Evolutionary conservation across 1,140 invertebrate species (phyloP), one percentile per base, ranked within the genome.

Genomic region (Propsilocerus akamusi): DNA sequence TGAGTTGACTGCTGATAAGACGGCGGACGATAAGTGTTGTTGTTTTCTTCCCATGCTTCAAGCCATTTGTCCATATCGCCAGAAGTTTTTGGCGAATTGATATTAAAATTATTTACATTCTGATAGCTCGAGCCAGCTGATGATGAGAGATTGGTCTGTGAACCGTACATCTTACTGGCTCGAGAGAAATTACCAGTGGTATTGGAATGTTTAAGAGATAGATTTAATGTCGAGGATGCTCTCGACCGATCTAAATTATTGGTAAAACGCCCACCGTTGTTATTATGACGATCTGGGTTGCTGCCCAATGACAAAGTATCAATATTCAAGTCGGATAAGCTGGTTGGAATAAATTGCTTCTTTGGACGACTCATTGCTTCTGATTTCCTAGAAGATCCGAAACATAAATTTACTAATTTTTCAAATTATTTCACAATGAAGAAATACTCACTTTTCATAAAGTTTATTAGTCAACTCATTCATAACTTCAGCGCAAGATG

Each of bases 341-440:
- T 88, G 73, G 95, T 96, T 53, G 92, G 91, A 60, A 90, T 77
- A 69, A 95, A 96, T 66, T 95, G 89, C 64, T 80, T 58, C 69
- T 86, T 89, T 55, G 92, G 91, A 70, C 86, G 77, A 67, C 71
- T 80, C 48, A 81, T 81, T 34, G 91, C 91, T 65, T 96, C 91
- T 56, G 34, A 41, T 41, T 41, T 41, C 22, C 34, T 41, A 41
- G 12, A 41, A 30, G 14, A 12, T 30, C 11, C 14, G 11, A 30
- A 10, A 12, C 28, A 30, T 4, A 30, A 30, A 30, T 3, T 30
- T 12, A 30, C 14, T 12, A 8, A 30, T 7, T 2, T 4, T 12
- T 30, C 28, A 12, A 3, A n/a, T 7, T 30, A 12, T 30, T 30
- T 30, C 10, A 30, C n/a, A 30, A 30, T 8, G 10, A 30, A 6